phyloP scores from a whole-genome alignment of 2,797 vertebrate species.

The Bryconaethiops microstoma region DNA sequence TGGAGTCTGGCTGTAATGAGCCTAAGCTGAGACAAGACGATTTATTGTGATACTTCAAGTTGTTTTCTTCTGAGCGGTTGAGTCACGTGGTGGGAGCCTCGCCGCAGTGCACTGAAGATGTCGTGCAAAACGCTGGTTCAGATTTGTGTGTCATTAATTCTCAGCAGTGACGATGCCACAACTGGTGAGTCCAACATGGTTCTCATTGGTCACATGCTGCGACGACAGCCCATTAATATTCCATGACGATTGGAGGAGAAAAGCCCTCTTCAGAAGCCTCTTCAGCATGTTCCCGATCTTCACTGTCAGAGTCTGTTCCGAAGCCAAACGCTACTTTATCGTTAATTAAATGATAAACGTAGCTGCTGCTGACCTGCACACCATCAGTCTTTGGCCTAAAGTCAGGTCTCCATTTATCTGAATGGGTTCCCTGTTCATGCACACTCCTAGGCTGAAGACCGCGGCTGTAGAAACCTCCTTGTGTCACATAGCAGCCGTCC shows the following conservation, averaged over 20 bases:
- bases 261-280: background rate
- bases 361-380: background rate
- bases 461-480: background rate
- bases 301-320: too few relatives aligned
- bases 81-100: background rate
- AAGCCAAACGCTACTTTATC: background rate
- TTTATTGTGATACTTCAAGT: background rate
- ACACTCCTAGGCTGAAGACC: background rate
- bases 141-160: slow-evolving; percentile 11
- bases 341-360: background rate
- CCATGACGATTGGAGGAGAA: background rate
- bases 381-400: background rate
- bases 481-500: background rate
- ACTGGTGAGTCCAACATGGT: slow-evolving; percentile 21
- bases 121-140: background rate
- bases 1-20: background rate
- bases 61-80: background rate
- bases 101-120: background rate
- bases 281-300: background rate
- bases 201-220: background rate
- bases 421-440: background rate
- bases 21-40: background rate
- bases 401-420: background rate
- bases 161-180: background rate
- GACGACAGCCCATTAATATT: slow-evolving; percentile 2